Evolutionary conservation across 2,113 vertebrate genomes (phyloP).

Genomic region (Erythrocercus mccallii): DNA sequence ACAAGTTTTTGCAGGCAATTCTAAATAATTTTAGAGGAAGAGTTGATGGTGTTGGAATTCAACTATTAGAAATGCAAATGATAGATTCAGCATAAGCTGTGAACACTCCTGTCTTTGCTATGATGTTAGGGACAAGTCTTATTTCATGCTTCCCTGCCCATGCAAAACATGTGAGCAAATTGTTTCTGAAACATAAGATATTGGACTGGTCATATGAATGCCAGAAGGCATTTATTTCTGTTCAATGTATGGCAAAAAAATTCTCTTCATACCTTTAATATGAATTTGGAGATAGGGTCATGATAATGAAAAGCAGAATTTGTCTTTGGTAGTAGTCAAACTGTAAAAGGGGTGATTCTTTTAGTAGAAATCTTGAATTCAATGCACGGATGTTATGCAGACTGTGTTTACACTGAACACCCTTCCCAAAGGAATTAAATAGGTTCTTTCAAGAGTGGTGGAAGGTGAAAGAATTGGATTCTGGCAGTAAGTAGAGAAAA

Average conservation of each 20-base stretch:
- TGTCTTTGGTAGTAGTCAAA: not conserved
- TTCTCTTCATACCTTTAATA: not conserved
- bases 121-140: not conserved
- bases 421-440: not conserved
- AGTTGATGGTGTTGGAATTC: not conserved
- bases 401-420: not conserved
- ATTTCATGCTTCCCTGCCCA: constrained; percentile 24
- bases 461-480: not conserved
- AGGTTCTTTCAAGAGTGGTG: not conserved
- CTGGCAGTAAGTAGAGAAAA: not conserved
- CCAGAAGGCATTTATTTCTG: constrained; percentile 6
- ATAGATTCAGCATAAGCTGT: not conserved
- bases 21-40: not conserved
- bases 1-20: not conserved
- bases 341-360: not conserved
- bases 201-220: not conserved
- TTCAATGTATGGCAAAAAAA: not conserved
- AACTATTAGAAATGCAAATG: not conserved
- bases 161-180: not conserved
- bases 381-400: not conserved
- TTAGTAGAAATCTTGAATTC: not conserved
- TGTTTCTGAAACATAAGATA: constrained; percentile 25
- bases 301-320: not conserved
- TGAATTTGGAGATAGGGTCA: not conserved
- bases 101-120: not conserved